Conservation (phyloP, 2,888 invertebrate species). For the Apodemia hepburni region DNA sequence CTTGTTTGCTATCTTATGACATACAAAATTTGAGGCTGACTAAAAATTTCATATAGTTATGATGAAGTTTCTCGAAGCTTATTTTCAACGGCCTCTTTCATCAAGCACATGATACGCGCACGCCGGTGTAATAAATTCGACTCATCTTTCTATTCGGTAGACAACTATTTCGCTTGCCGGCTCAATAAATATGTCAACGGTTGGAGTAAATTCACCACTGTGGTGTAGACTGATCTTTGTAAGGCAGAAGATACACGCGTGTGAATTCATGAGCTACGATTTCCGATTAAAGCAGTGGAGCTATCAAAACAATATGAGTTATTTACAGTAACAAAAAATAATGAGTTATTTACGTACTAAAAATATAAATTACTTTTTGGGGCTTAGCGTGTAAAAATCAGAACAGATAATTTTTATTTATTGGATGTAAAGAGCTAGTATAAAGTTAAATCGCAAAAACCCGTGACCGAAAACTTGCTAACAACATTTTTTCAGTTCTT, state of each 20-base stretch:
- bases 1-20: too few relatives aligned
- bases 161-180: conserved; percentile 19
- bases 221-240: conserved; percentile 11
- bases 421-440: too few relatives aligned
- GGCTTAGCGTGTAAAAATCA: too few relatives aligned
- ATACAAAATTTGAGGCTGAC: background rate
- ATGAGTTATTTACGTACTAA: too few relatives aligned
- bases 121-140: background rate
- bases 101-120: conserved; percentile 5
- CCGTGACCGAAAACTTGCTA: too few relatives aligned
- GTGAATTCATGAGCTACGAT: background rate
- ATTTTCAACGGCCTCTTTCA: background rate
- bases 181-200: conserved; percentile 37
- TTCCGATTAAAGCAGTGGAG: background rate
- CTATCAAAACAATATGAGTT: too few relatives aligned
- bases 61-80: too few relatives aligned
- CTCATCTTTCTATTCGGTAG: conserved; percentile 12
- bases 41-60: background rate
- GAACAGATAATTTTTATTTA: too few relatives aligned
- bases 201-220: conserved; percentile 33
- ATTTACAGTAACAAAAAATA: too few relatives aligned
- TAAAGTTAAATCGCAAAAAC: too few relatives aligned
- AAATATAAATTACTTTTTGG: too few relatives aligned
- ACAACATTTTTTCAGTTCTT: too few relatives aligned
- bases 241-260: background rate